A percentile compares a stretch with the other conserved stretches of the same genome.
Evolutionary conservation across 1,140 invertebrate genomes (phyloP).

Genomic region (Drosophila ogumai): DNA sequence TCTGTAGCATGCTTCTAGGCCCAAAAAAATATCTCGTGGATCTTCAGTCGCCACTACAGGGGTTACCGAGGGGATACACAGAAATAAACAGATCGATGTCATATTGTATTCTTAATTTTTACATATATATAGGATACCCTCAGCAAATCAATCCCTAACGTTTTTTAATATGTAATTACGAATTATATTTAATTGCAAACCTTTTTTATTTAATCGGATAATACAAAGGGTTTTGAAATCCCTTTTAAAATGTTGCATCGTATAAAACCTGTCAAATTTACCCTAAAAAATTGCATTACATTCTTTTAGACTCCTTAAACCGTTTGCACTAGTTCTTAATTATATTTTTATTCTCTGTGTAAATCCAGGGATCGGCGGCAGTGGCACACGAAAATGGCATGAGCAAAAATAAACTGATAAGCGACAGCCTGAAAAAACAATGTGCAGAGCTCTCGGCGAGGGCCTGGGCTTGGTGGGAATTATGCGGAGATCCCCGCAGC

Average conservation of each 20-base stretch:
- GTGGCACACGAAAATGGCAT: slow-evolving; percentile 61
- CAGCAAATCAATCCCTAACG: not conserved
- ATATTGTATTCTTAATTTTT: not conserved
- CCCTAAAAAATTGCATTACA: no score
- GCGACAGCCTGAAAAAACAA: slow-evolving; percentile 72
- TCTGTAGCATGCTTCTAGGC: no score
- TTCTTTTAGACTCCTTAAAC: not conserved
- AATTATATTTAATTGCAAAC: no score
- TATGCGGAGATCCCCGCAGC: slow-evolving; percentile 41
- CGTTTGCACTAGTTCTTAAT: not conserved
- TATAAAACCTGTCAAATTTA: no score
- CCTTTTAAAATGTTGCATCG: not conserved
- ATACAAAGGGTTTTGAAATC: not conserved
- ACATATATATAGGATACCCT: not conserved
- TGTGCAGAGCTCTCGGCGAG: not conserved
- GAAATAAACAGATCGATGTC: not conserved
- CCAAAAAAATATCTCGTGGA: no score
- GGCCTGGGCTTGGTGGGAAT: slow-evolving; percentile 30
- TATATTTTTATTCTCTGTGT: not conserved
- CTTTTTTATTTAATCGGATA: no score
- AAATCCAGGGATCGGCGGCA: not conserved
- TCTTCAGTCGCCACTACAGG: no score
- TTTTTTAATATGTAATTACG: no score
- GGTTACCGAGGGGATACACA: slow-evolving; percentile 17
- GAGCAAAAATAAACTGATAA: slow-evolving; percentile 77